Conservation (phyloP, 2,888 invertebrate species). For the Melanophora roralis region DNA sequence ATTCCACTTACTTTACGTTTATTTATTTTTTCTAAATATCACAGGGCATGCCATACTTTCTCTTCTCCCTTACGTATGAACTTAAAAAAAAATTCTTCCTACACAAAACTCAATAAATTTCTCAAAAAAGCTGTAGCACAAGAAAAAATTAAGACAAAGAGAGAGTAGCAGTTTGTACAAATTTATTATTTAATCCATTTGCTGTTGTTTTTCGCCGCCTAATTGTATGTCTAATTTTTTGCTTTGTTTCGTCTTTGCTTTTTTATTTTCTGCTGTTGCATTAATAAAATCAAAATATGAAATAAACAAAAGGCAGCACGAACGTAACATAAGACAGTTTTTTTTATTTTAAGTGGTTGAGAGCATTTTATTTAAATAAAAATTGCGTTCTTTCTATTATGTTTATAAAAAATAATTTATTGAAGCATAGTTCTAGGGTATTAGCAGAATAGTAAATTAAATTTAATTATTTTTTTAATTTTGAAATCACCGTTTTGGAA, state of each 20-base stretch:
- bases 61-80: too few species aligned
- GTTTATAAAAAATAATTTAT: conserved; percentile 17
- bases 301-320: conserved; percentile 4
- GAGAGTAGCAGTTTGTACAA: background rate
- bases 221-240: conserved; percentile 47
- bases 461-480: too few species aligned
- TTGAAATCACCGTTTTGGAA: too few species aligned
- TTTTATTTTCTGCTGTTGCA: conserved; percentile 25
- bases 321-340: background rate
- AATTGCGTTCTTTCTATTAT: background rate
- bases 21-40: conserved; percentile 57
- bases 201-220: conserved; percentile 50
- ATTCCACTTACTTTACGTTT: conserved; percentile 57
- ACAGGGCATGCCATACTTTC: conserved; percentile 40
- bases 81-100: too few species aligned
- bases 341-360: conserved; percentile 8
- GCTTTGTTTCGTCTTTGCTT: conserved; percentile 9
- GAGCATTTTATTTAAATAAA: conserved; percentile 9
- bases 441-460: too few species aligned
- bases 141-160: background rate
- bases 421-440: too few species aligned
- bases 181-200: conserved; percentile 46
- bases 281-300: conserved; percentile 43
- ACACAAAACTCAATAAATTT: background rate
- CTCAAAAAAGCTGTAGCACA: background rate